Base-by-base conservation (phyloP, 2,888 invertebrate genomes). In the Caenorhabditis drosophilae region DNA sequence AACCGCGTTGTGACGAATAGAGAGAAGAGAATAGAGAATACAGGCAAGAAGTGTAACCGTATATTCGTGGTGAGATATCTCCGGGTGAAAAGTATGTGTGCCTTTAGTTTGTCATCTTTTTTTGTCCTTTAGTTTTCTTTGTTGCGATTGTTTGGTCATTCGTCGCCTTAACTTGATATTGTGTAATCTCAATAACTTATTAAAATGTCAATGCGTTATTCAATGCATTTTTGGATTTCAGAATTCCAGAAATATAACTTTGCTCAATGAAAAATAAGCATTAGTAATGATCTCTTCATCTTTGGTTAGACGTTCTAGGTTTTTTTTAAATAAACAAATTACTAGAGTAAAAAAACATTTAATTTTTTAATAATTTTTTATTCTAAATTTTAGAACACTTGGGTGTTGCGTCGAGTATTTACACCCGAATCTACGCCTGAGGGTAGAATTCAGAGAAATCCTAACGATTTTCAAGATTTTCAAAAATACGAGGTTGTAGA, bases 381-480 rank as follows among this genome's bases (percentile, higher is more conserved):
- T 41, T 56, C 41, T 16, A 11, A 12, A 35, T 64, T 73, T 47
- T 51, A 78, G 78, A 75, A 67, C 57, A 73, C 75, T 4, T 77
- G 75, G 73, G 71, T 78, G 0, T 59, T 79, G 0, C 60, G 57
- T 20, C 70, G 77, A 50, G 76, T 79, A 16, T 67, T 72, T 48
- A 69, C 70, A 12, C 77, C 78, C 16, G 71, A 71, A 36, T 49
- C 51, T 6, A 77, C 79, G 4, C 75, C 77, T 2, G 50, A 45
- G 1, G 75, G 74, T n/a, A 55, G 60, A 46, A 56, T 61, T 18
- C 81, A 81, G 44, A 72, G 79, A 16, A 71, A 73, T 49, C 81
- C 81, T 7, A 60, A 67, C n/a, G 79, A 79, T 35, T 57, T 71
- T 27, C 76, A 68, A 42, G 69, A 75, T 44, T 64, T 70, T 44